A percentile compares a stretch with the other conserved stretches of the same genome.
Conservation (phyloP, 2,888 invertebrate genomes). For the Mongoloraphidia duomilia region DNA sequence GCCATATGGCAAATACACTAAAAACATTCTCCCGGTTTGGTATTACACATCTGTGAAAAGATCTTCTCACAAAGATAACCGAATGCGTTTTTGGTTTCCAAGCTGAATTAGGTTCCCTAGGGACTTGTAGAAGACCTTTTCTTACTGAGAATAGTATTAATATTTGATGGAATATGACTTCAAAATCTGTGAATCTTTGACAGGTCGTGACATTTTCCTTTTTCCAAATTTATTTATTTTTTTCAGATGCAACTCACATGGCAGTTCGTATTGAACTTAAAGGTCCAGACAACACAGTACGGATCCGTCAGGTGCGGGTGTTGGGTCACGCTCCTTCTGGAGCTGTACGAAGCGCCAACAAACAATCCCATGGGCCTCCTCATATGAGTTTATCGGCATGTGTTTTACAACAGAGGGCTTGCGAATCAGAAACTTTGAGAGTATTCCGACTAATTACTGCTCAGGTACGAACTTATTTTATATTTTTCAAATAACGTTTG, state of each 20-base stretch:
- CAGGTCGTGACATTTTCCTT: too few species aligned
- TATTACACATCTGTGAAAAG: too few species aligned
- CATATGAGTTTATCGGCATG: slow-evolving; percentile 8
- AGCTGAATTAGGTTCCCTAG: too few species aligned
- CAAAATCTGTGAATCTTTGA: too few species aligned
- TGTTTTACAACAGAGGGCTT: slow-evolving; percentile 66
- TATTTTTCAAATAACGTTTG: neutral
- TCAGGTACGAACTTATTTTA: slow-evolving; percentile 39
- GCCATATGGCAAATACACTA: too few species aligned
- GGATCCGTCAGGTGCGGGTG: slow-evolving; percentile 70
- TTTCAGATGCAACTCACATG: slow-evolving; percentile 33
- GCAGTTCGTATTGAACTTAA: slow-evolving; percentile 70
- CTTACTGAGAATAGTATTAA: too few species aligned
- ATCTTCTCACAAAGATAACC: too few species aligned
- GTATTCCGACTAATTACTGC: slow-evolving; percentile 86
- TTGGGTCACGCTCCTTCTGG: slow-evolving; percentile 48
- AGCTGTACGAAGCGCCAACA: slow-evolving; percentile 31
- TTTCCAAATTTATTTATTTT: slow-evolving; percentile 1
- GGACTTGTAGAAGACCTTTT: too few species aligned
- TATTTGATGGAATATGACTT: too few species aligned
- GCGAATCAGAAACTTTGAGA: slow-evolving; percentile 80
- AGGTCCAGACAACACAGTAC: slow-evolving; percentile 79
- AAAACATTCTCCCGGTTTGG: too few species aligned
- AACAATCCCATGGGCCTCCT: slow-evolving; percentile 32
- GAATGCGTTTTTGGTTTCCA: too few species aligned